Conservation (phyloP, 2,888 invertebrate genomes). For the Sphaeridia pumilis region DNA sequence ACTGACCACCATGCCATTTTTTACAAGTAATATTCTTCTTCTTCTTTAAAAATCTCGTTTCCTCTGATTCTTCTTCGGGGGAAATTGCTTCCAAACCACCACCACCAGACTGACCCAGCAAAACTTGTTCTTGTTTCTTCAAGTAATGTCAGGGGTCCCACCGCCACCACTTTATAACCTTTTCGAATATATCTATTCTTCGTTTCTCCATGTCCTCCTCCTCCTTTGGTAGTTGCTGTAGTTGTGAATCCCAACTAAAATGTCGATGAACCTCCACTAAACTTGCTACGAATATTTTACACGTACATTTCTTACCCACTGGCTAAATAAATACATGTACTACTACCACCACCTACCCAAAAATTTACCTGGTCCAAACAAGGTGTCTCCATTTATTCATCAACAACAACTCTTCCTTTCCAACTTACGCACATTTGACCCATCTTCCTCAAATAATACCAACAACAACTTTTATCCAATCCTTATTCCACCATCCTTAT, state of each 20-base stretch:
- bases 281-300: conserved; percentile 11
- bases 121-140: too few relatives aligned
- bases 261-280: conserved; percentile 15
- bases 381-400: background rate
- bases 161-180: too few relatives aligned
- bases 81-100: background rate
- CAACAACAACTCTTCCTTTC: background rate
- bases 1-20: background rate
- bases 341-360: background rate
- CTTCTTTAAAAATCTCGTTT: background rate
- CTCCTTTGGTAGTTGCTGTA: too few relatives aligned
- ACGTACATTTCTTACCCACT: conserved; percentile 13
- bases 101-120: background rate
- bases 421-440: background rate
- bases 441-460: background rate
- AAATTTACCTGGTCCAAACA: background rate
- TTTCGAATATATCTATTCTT: conserved; percentile 8
- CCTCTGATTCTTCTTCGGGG: background rate
- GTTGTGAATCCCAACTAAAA: too few relatives aligned
- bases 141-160: too few relatives aligned
- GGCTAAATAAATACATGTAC: background rate
- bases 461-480: background rate
- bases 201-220: background rate
- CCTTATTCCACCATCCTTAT: background rate
- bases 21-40: background rate